A percentile compares a stretch with the other conserved stretches of the same genome.
Evolutionary conservation across 1,140 invertebrate genomes (phyloP).

Genomic region (Notospermus geniculatus): DNA sequence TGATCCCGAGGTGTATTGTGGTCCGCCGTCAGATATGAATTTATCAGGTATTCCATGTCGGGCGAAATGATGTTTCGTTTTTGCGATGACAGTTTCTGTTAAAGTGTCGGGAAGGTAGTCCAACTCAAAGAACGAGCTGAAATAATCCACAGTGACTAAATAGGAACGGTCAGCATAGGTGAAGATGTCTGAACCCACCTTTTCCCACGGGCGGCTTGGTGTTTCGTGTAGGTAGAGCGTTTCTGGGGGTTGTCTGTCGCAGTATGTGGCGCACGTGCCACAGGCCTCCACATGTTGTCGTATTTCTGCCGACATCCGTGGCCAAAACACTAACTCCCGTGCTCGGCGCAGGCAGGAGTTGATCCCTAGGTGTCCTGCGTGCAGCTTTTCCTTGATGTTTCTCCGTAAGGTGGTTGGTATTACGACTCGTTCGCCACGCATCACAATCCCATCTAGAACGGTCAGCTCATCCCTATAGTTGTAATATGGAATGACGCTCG

Average conservation of each 20-base stretch:
- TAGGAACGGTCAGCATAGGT: constrained; percentile 10
- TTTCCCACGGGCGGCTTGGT: constrained; percentile 12
- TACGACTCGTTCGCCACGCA: constrained; percentile 13
- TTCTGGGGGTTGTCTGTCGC: neutral
- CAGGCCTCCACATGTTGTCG: constrained; percentile 19
- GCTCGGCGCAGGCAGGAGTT: constrained; percentile 26
- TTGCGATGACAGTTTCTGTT: constrained; percentile 14
- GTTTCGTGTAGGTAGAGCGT: constrained; percentile 17
- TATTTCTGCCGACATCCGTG: constrained; percentile 27
- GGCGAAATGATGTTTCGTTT: constrained; percentile 16
- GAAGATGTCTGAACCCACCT: constrained; percentile 13
- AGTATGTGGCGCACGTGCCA: constrained; percentile 16
- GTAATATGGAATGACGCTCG: constrained; percentile 10
- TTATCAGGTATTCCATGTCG: constrained; percentile 16
- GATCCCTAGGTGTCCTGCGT: constrained; percentile 21
- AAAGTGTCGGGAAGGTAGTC: constrained; percentile 10
- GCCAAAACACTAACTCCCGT: constrained; percentile 26
- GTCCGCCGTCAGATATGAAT: constrained; percentile 15
- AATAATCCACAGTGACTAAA: constrained; percentile 16
- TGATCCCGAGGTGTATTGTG: too few relatives aligned
- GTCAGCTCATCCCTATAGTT: constrained; percentile 19
- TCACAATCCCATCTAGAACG: constrained; percentile 21
- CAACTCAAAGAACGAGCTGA: constrained; percentile 12
- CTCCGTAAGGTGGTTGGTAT: constrained; percentile 15
- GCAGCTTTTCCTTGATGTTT: constrained; percentile 14